These are phyloP conservation scores for Calonectris borealis DNA, from an alignment of 2,113 vertebrate species.

Conservation along the genomic window DNA sequence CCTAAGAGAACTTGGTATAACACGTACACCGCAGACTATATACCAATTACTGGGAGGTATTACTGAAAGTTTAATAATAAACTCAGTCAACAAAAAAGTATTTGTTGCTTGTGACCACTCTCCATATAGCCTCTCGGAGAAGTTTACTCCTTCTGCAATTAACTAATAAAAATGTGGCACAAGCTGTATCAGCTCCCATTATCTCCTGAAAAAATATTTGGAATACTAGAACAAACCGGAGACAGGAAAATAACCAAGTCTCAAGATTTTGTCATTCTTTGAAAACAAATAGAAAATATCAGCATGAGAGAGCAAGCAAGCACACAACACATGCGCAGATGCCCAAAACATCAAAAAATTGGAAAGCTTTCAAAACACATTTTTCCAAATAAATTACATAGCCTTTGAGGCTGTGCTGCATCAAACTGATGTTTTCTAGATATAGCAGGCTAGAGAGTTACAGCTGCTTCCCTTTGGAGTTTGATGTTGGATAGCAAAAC, in stretches of 20 bases:
- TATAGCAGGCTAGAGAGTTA: background rate
- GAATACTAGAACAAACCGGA: background rate
- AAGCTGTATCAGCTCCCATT: background rate
- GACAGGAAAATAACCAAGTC: background rate
- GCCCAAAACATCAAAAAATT: background rate
- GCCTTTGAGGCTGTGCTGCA: background rate
- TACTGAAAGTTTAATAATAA: background rate
- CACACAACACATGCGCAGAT: background rate
- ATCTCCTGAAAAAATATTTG: background rate
- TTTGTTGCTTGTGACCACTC: background rate
- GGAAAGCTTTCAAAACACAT: background rate
- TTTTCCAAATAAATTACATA: background rate
- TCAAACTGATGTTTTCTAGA: background rate
- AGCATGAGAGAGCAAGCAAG: background rate
- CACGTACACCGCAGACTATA: background rate
- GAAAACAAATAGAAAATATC: constrained; percentile 16
- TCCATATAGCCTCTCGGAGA: background rate
- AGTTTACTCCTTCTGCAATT: background rate
- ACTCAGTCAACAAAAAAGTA: background rate
- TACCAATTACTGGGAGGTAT: background rate
- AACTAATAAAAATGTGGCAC: background rate
- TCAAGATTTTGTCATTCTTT: constrained; percentile 1
- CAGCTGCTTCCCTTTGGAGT: background rate
- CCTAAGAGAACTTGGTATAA: background rate
- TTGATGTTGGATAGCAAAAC: background rate